A percentile compares a stretch with the other conserved stretches of the same genome.
Conservation (phyloP, 2,888 invertebrate genomes). For the Prenolepis imparis region DNA sequence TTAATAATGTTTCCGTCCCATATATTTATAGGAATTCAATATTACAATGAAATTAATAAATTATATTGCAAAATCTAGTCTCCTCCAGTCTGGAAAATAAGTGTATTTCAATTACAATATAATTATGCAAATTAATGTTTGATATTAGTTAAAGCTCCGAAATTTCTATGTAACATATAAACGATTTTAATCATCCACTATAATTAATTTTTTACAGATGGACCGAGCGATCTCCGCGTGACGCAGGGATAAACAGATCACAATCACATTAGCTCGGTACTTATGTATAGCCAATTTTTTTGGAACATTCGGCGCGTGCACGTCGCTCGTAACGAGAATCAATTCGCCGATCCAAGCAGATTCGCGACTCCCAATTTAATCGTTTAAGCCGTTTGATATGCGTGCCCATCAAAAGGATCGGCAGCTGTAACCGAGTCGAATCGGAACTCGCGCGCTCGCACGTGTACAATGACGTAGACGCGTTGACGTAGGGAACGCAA, state of each 20-base stretch:
- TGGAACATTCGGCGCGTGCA: slow-evolving; percentile 3
- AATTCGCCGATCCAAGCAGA: slow-evolving; percentile 49
- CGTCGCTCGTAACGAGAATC: slow-evolving; percentile 31
- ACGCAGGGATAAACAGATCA: not conserved
- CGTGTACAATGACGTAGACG: slow-evolving; percentile 31
- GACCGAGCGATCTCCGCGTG: not conserved
- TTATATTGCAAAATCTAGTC: slow-evolving; percentile 19
- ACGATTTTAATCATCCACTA: not conserved
- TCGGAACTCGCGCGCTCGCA: slow-evolving; percentile 44
- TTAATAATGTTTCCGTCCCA: slow-evolving; percentile 17
- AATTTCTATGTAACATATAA: not conserved
- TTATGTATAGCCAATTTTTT: not conserved
- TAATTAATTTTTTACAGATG: not conserved
- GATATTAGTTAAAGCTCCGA: not conserved
- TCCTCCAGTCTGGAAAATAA: slow-evolving; percentile 7
- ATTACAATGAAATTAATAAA: slow-evolving; percentile 29
- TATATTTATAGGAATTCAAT: slow-evolving; percentile 10
- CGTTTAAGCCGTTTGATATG: slow-evolving; percentile 64
- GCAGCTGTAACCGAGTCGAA: slow-evolving; percentile 66
- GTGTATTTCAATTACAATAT: slow-evolving; percentile 15
- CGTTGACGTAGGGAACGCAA: slow-evolving; percentile 43
- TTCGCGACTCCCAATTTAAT: slow-evolving; percentile 70
- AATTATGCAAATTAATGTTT: slow-evolving; percentile 26
- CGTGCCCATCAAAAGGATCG: slow-evolving; percentile 65
- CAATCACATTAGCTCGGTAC: not conserved